Evolutionary conservation across 2,797 vertebrate species (phyloP).

Genomic region (Pyrocephalus nanus): DNA sequence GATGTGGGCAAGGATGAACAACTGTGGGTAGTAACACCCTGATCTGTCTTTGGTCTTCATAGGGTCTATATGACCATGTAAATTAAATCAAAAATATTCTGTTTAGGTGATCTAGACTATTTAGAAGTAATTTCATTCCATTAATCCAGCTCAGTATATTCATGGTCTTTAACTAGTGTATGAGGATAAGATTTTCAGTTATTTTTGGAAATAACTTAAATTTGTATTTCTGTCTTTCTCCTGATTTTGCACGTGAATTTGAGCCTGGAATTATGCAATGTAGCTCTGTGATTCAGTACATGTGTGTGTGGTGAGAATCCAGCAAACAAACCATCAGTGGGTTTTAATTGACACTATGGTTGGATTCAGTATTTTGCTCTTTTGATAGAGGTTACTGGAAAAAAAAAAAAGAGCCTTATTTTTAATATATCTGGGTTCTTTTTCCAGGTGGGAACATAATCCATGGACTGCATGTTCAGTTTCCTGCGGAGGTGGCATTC

Average conservation of each 20-base stretch:
- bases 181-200: not conserved
- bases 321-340: not conserved
- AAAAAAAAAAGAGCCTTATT: not conserved
- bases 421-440: not conserved
- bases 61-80: not conserved
- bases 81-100: not conserved
- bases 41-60: not conserved
- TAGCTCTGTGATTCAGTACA: not conserved
- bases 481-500: constrained; percentile 90
- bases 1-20: not conserved
- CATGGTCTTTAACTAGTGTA: not conserved
- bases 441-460: constrained; percentile 90
- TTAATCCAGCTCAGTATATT: not conserved
- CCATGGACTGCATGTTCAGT: constrained; percentile 92
- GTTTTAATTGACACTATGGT: not conserved
- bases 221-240: not conserved
- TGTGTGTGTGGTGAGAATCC: not conserved
- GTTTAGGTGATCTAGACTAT: not conserved
- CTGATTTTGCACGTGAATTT: not conserved
- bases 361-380: not conserved
- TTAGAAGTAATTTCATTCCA: not conserved
- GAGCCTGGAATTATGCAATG: not conserved
- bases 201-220: not conserved
- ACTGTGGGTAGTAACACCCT: not conserved
- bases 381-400: not conserved